Conservation (phyloP, 2,888 invertebrate genomes). For the Cataglyphis cursor region DNA sequence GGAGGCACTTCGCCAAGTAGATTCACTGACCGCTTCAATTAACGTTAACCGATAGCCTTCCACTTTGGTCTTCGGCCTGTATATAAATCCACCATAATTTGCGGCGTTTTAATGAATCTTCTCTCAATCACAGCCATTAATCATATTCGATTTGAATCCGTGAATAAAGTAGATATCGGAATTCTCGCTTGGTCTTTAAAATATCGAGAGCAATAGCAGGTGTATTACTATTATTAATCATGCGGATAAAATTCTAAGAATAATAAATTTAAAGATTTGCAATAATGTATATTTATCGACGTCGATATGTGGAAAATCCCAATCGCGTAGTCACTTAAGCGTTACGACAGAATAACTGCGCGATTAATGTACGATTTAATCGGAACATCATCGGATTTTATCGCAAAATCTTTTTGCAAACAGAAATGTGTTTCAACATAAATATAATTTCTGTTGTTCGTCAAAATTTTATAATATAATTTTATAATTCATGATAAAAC, state of each 20-base stretch:
- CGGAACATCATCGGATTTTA: background rate
- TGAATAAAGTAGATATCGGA: background rate
- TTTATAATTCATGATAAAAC: background rate
- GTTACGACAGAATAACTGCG: background rate
- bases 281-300: background rate
- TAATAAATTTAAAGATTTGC: background rate
- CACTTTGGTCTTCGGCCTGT: constrained; percentile 36
- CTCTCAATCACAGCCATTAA: constrained; percentile 18
- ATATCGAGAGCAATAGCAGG: background rate
- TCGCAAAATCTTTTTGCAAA: background rate
- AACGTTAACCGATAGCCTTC: constrained; percentile 62
- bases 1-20: constrained; percentile 34
- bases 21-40: constrained; percentile 61
- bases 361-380: constrained; percentile 12
- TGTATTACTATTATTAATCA: background rate
- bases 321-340: background rate
- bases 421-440: background rate
- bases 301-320: background rate
- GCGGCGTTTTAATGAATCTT: constrained; percentile 31
- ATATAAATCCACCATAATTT: constrained; percentile 32
- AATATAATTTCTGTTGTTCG: background rate
- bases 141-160: background rate
- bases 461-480: background rate
- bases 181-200: background rate
- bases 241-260: background rate